These are phyloP conservation scores for Chionis minor DNA, from an alignment of 2,113 vertebrate genomes.

Conservation along the genomic window DNA sequence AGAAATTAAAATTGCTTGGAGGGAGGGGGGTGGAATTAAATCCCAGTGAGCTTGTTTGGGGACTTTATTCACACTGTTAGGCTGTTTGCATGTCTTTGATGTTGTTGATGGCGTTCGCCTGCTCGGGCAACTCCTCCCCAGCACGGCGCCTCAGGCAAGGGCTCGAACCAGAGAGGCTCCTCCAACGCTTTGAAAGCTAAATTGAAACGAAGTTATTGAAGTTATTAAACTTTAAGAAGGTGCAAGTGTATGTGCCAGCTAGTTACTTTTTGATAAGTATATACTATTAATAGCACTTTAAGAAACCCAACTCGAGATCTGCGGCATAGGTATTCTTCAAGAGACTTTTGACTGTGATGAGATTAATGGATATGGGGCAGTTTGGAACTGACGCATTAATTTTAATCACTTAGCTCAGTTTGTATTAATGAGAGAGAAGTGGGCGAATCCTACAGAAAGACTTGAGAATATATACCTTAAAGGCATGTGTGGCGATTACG, in stretches of 20 bases:
- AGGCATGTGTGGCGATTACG: background rate
- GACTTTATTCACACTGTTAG: background rate
- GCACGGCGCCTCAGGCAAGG: background rate
- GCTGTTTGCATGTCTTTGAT: background rate
- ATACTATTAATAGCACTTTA: slow-evolving; percentile 25
- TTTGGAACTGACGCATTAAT: slow-evolving; percentile 47
- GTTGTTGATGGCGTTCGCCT: background rate
- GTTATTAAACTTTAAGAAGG: slow-evolving; percentile 51
- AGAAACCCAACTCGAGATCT: background rate
- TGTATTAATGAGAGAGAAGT: slow-evolving; percentile 46
- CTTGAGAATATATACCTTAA: background rate
- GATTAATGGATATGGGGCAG: slow-evolving; percentile 46
- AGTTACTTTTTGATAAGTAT: slow-evolving; percentile 42
- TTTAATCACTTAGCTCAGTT: slow-evolving; percentile 52
- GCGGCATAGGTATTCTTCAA: background rate
- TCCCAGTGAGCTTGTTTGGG: background rate
- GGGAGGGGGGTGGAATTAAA: too few relatives aligned
- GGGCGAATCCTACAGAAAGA: background rate
- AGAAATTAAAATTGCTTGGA: background rate
- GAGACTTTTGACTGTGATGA: slow-evolving; percentile 23
- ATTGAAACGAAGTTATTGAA: slow-evolving; percentile 12
- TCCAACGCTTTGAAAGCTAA: background rate
- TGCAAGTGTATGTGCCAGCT: background rate
- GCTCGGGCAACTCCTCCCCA: background rate
- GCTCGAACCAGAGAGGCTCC: background rate